These are phyloP conservation scores for Mylabris phalerata DNA, from an alignment of 1,140 invertebrate genomes.

Conservation along the genomic window DNA sequence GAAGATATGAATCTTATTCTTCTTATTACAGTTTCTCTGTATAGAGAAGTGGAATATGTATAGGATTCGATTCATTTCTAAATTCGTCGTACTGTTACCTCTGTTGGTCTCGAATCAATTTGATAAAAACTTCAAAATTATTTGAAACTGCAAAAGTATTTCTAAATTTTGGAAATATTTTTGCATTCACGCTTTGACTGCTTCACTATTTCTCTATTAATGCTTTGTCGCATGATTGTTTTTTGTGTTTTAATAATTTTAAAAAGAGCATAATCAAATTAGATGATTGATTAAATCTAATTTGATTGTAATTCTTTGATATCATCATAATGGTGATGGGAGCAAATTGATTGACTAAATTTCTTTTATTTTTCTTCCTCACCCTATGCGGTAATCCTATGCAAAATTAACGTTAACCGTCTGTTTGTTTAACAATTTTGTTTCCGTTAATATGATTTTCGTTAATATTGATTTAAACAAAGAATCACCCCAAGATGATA, in stretches of 20 bases:
- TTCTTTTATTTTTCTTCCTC: conserved; percentile 27
- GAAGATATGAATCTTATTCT: conserved; percentile 24
- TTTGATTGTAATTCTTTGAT: neutral
- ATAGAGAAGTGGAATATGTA: neutral
- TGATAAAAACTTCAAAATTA: too few species aligned
- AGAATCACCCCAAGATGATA: conserved; percentile 24
- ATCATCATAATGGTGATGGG: conserved; percentile 17
- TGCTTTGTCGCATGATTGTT: conserved; percentile 3
- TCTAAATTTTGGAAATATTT: too few species aligned
- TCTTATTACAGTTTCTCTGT: conserved; percentile 1
- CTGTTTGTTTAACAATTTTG: conserved; percentile 1
- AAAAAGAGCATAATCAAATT: too few species aligned
- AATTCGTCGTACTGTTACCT: conserved; percentile 4
- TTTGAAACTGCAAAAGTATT: too few species aligned
- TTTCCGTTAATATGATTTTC: conserved; percentile 8
- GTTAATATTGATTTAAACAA: conserved; percentile 18
- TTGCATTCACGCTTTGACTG: conserved; percentile 8
- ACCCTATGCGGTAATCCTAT: conserved; percentile 1
- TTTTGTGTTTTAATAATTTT: neutral
- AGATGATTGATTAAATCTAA: too few species aligned
- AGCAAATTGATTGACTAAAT: conserved; percentile 25
- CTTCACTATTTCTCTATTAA: neutral
- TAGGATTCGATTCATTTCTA: conserved; percentile 30
- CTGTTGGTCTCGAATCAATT: conserved; percentile 1
- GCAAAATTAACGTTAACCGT: neutral